Evolutionary conservation across 1,140 invertebrate genomes (phyloP).

Genomic region (Antheraea mylitta): DNA sequence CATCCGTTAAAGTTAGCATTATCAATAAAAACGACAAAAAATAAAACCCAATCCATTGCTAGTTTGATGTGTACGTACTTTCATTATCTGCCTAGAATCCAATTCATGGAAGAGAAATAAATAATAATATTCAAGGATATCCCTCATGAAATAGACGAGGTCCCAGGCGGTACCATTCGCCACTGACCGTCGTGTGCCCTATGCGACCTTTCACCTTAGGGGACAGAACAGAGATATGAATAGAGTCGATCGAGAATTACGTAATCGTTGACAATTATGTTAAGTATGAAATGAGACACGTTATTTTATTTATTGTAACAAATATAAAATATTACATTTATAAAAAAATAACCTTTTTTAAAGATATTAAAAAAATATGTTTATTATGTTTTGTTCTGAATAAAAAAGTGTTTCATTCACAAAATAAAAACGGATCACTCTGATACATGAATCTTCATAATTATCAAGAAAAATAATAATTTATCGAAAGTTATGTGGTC

Average conservation of each 20-base stretch:
- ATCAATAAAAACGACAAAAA: background rate
- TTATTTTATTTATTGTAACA: background rate
- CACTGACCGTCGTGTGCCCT: slow-evolving; percentile 67
- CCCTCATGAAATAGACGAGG: slow-evolving; percentile 24
- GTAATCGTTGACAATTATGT: background rate
- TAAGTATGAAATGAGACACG: background rate
- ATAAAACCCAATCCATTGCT: slow-evolving; percentile 15
- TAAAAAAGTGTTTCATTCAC: too few species aligned
- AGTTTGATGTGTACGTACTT: slow-evolving; percentile 7
- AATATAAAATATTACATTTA: background rate
- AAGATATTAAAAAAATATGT: background rate
- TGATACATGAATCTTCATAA: too few species aligned
- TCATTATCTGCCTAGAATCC: background rate
- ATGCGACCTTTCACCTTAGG: slow-evolving; percentile 71
- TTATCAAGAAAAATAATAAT: too few species aligned
- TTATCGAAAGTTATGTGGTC: too few species aligned
- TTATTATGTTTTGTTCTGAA: too few species aligned
- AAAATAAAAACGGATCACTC: too few species aligned
- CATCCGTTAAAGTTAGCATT: background rate
- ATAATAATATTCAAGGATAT: background rate
- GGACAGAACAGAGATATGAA: slow-evolving; percentile 39
- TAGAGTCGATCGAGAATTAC: slow-evolving; percentile 22
- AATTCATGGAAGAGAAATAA: background rate
- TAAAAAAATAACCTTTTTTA: background rate
- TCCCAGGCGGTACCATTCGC: slow-evolving; percentile 63